Conservation (phyloP, 2,888 invertebrate genomes). For the Theristus sp. region DNA sequence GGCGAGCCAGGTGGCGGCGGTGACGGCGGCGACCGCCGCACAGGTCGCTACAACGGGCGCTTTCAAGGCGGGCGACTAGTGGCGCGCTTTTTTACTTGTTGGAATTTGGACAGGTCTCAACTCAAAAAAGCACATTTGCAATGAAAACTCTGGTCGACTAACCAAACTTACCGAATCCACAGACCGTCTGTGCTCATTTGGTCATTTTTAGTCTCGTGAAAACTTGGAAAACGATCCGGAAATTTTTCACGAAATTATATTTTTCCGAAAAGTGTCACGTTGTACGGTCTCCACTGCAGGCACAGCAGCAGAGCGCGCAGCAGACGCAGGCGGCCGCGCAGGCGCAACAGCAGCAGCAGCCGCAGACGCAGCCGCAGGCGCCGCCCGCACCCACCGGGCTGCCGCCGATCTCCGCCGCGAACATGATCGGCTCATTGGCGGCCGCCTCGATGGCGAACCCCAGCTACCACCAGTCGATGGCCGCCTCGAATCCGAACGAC, state of each 20-base stretch:
- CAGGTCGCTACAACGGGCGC: neutral
- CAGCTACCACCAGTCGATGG: neutral
- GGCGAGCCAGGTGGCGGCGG: neutral
- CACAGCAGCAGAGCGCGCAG: neutral
- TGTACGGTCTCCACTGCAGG: too few species aligned
- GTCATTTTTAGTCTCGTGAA: too few species aligned
- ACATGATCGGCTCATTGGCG: neutral
- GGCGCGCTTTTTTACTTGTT: neutral
- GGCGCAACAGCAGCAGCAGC: neutral
- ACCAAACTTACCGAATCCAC: neutral
- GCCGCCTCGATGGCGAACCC: neutral
- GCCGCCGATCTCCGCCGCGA: neutral
- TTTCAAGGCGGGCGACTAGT: neutral
- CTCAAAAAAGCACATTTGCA: too few species aligned
- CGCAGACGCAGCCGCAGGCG: conserved; percentile 4
- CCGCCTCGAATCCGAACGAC: neutral
- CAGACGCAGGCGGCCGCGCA: conserved; percentile 2
- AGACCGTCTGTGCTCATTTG: too few species aligned
- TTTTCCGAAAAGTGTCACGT: too few species aligned
- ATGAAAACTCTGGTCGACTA: neutral
- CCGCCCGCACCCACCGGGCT: neutral
- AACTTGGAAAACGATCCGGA: too few species aligned
- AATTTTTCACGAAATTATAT: too few species aligned
- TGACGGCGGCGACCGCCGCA: neutral
- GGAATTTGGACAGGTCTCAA: too few species aligned